Conservation (phyloP, 92 coral and sea anemone species). For the Hydrozoanthus gracilis region DNA sequence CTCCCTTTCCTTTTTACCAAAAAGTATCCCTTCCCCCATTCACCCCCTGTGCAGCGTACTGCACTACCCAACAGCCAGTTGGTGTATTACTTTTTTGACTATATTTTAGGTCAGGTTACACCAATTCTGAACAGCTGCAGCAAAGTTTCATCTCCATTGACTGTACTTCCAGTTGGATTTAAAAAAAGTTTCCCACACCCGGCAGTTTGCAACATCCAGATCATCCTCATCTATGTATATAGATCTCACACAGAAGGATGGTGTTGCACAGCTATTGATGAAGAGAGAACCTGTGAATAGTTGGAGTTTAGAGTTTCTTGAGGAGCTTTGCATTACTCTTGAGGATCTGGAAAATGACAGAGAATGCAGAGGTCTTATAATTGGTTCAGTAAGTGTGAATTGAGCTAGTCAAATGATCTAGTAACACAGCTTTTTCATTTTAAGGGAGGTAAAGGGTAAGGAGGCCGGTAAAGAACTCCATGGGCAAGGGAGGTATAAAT, state of each 20-base stretch:
- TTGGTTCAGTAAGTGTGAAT: conserved; percentile 62
- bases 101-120: conserved; percentile 11
- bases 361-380: conserved; percentile 70
- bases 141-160: not conserved
- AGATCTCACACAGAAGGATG: conserved; percentile 56
- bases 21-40: too few relatives aligned
- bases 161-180: not conserved
- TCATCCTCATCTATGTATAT: conserved; percentile 17
- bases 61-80: not conserved
- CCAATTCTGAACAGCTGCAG: not conserved
- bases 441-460: not conserved
- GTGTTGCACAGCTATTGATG: conserved; percentile 65
- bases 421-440: not conserved
- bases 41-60: not conserved
- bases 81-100: not conserved
- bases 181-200: not conserved
- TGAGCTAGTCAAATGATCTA: too few relatives aligned
- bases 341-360: conserved; percentile 71
- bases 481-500: too few relatives aligned
- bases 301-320: conserved; percentile 66
- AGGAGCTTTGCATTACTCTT: conserved; percentile 64
- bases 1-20: too few relatives aligned
- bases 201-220: conserved; percentile 22
- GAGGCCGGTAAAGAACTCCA: too few relatives aligned
- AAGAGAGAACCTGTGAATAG: conserved; percentile 74